phyloP scores from a whole-genome alignment of 2,113 vertebrate species.

The Elgaria multicarinata region DNA sequence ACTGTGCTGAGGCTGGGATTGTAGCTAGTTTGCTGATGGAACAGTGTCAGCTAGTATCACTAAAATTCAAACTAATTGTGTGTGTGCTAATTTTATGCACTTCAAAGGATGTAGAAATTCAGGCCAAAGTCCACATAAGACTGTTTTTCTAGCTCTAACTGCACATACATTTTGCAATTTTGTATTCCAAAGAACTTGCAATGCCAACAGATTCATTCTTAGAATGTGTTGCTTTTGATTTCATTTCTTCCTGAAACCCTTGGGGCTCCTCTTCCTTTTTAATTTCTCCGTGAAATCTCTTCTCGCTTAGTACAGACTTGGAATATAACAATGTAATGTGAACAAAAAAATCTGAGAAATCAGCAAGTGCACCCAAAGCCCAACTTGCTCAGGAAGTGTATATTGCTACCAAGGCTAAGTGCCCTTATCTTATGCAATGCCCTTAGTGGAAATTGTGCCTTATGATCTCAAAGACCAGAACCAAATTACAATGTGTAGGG shows the following conservation, averaged over 20 bases:
- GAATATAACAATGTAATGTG: slow-evolving; percentile 9
- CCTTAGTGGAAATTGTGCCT: not conserved
- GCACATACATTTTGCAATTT: slow-evolving; percentile 40
- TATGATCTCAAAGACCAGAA: slow-evolving; percentile 24
- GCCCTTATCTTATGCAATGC: not conserved
- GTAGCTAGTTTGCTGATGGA: not conserved
- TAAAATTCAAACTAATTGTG: not conserved
- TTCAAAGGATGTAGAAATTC: slow-evolving; percentile 8
- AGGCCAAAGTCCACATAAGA: not conserved
- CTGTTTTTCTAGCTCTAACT: slow-evolving; percentile 36
- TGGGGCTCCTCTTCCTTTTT: slow-evolving; percentile 44
- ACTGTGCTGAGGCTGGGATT: not conserved
- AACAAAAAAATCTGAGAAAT: not conserved
- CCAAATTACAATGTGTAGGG: slow-evolving; percentile 30
- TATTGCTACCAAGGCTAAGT: not conserved
- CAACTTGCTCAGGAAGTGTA: rapidly evolving
- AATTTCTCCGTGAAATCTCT: not conserved
- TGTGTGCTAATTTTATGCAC: slow-evolving; percentile 1
- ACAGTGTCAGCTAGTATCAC: not conserved
- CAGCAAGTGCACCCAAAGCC: not conserved
- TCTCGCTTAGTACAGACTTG: slow-evolving; percentile 12
- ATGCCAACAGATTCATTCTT: slow-evolving; percentile 47
- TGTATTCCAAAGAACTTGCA: not conserved
- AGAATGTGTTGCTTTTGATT: slow-evolving; percentile 46
- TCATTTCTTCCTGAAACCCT: slow-evolving; percentile 29